These are phyloP conservation scores for Zygogramma bicolorata DNA, from an alignment of 2,888 invertebrate species.

Conservation along the genomic window DNA sequence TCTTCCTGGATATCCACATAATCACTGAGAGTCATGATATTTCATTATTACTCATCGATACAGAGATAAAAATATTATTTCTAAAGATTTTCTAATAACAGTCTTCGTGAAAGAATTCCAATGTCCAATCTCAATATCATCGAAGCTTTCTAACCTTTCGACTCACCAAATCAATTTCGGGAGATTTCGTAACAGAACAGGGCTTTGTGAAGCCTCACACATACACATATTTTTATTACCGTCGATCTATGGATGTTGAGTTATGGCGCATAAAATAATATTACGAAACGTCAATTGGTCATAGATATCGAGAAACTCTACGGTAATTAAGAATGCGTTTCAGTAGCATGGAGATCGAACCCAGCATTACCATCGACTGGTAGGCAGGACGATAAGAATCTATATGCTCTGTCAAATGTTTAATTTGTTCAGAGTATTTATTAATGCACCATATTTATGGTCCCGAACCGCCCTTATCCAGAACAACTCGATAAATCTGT, in stretches of 20 bases:
- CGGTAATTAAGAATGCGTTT: slow-evolving; percentile 31
- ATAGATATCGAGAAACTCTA: slow-evolving; percentile 13
- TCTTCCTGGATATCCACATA: too few species aligned
- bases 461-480: slow-evolving; percentile 55
- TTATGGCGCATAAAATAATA: slow-evolving; percentile 1
- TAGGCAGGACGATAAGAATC: slow-evolving; percentile 60
- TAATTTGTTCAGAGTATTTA: slow-evolving; percentile 64
- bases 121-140: too few species aligned
- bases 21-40: too few species aligned
- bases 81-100: too few species aligned
- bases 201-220: neutral
- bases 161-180: neutral
- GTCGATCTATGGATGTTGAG: neutral
- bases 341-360: slow-evolving; percentile 52
- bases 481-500: slow-evolving; percentile 56
- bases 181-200: neutral
- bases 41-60: too few species aligned
- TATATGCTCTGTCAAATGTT: slow-evolving; percentile 63
- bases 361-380: slow-evolving; percentile 56
- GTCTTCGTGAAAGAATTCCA: too few species aligned
- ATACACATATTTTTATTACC: neutral
- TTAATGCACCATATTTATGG: slow-evolving; percentile 62
- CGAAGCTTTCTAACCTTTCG: neutral
- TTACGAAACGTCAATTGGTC: neutral
- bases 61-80: too few species aligned